phyloP scores from a whole-genome alignment of 2,113 vertebrate genomes.

The Cynocephalus volans region DNA sequence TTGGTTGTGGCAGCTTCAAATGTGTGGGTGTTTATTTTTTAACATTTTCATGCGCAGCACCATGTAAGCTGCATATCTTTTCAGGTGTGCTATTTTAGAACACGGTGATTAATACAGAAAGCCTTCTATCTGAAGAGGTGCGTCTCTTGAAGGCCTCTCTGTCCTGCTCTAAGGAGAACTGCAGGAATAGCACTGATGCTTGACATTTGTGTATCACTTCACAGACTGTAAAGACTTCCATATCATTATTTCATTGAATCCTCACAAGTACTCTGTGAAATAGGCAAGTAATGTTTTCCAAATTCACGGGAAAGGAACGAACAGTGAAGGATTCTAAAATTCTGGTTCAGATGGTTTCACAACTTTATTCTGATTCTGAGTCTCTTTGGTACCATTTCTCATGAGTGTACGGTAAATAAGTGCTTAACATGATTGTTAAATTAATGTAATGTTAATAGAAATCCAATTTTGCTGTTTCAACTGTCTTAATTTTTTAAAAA shows the following conservation, averaged over 20 bases:
- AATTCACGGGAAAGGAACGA: not conserved
- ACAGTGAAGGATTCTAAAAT: not conserved
- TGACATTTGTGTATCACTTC: not conserved
- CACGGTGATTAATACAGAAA: not conserved
- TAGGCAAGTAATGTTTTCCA: not conserved
- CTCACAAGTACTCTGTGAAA: not conserved
- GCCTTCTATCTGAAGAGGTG: not conserved
- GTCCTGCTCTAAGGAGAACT: not conserved
- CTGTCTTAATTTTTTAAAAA: slow-evolving; percentile 43
- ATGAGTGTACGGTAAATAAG: not conserved
- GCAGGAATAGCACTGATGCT: not conserved
- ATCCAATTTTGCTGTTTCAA: not conserved
- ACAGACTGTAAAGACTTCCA: slow-evolving; percentile 14
- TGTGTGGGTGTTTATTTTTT: not conserved
- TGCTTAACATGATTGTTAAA: not conserved
- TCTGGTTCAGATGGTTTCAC: not conserved
- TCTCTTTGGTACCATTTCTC: not conserved
- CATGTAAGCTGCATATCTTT: not conserved
- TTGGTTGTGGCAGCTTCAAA: not conserved
- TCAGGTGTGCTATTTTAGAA: not conserved
- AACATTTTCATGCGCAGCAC: not conserved
- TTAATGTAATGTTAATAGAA: not conserved
- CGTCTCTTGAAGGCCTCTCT: not conserved
- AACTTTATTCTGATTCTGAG: not conserved
- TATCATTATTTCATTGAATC: slow-evolving; percentile 15